phyloP scores from a whole-genome alignment of 2,888 invertebrate species.

The Epicampocera succincta region DNA sequence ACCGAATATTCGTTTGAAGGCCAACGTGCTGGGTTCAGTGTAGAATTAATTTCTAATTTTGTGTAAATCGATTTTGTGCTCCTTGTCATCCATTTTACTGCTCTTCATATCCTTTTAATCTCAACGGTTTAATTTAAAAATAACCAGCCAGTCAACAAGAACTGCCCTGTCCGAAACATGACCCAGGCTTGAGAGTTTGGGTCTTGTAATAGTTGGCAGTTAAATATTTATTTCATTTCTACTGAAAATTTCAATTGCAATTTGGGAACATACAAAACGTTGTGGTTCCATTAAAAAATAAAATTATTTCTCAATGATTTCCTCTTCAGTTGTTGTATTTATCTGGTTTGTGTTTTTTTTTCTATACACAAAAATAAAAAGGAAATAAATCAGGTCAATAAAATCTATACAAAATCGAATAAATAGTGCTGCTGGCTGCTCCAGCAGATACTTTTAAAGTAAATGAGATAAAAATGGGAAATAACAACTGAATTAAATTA shows the following conservation, averaged over 20 bases:
- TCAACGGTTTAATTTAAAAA: slow-evolving; percentile 7
- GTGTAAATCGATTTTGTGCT: no score
- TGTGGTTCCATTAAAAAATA: slow-evolving; percentile 24
- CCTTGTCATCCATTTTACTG: no score
- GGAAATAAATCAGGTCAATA: slow-evolving; percentile 53
- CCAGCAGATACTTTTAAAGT: not conserved
- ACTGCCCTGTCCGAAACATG: slow-evolving; percentile 15
- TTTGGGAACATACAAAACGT: slow-evolving; percentile 26
- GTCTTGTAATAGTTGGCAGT: not conserved
- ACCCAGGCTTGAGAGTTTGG: slow-evolving; percentile 2
- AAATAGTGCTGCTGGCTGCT: slow-evolving; percentile 14
- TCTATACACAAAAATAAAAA: slow-evolving; percentile 1
- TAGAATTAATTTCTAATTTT: no score
- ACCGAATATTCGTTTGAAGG: no score
- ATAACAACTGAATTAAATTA: slow-evolving; percentile 30
- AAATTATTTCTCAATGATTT: slow-evolving; percentile 18
- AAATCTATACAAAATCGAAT: slow-evolving; percentile 47
- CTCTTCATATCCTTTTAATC: no score
- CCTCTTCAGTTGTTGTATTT: not conserved
- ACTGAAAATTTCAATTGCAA: slow-evolving; percentile 16
- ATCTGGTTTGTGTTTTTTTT: no score
- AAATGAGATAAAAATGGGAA: not conserved
- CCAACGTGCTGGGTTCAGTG: no score
- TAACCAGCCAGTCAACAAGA: not conserved
- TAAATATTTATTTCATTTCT: no score